Evolutionary conservation across 2,113 vertebrate genomes (phyloP), one percentile per base, ranked within the genome.

Genomic region (Lamprologus callipterus): DNA sequence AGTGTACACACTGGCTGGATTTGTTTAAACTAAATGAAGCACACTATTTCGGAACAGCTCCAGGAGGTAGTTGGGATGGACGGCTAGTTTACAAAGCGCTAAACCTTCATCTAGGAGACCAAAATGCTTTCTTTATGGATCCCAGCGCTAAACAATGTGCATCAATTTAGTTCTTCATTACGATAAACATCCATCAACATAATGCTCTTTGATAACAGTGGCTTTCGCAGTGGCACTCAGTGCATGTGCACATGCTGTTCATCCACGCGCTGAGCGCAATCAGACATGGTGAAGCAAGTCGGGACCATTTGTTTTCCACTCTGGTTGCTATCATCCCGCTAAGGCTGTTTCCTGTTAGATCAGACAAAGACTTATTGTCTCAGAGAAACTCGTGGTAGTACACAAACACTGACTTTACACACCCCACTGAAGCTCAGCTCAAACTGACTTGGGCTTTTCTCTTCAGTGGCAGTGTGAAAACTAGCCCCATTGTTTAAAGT

Each of bases 291-390:
- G 4, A 89, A 85, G 84, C 14, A 70, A 81, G 60, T 89, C 28
- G 33, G 60, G 14, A 73, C 26, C 58, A 8, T 91, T 82, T 88
- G 26, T 86, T 89, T 90, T 68, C 60, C 35, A 53, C 81, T 63
- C 75, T 82, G 87, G 75, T 85, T 88, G 79, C 83, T 83, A 80
- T 84, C 87, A 28, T 87, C 68, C 28, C 37, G 1, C n/a, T 85
- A 78, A 53, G 85, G 47, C 51, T 16, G 73, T 84, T 91, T 89
- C 81, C 80, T 58, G n/a, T 19, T 54, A 47, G n/a, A 83, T 28
- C 45, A 89, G 78, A 93, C 94, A 92, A 92, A 92, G 90, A 65
- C 80, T 60, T 85, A 89, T 91, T 95, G 93, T 94, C 75, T 90
- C 23, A 42, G 19, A 75, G 65, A 75, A 79, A n/a, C 54, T 31